Conservation (phyloP, 2,113 vertebrate genomes). For the Apus apus region DNA sequence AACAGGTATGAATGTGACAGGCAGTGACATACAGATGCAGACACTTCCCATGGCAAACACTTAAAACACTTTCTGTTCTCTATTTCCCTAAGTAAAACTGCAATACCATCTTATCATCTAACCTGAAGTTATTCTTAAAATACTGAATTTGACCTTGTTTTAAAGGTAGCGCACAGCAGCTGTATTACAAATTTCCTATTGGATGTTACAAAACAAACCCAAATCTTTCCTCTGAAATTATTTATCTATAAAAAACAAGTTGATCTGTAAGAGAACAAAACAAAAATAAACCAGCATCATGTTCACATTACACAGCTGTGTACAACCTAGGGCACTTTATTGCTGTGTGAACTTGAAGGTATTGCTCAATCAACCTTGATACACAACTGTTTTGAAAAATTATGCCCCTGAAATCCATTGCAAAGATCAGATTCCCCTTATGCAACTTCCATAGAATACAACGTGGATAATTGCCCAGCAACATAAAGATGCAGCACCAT, state of each 20-base stretch:
- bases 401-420: not conserved
- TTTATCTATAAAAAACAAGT: not conserved
- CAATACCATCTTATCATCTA: not conserved
- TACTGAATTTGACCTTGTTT: not conserved
- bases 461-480: not conserved
- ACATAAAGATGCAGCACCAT: not conserved
- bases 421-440: not conserved
- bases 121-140: not conserved
- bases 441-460: not conserved
- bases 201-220: not conserved
- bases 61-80: conserved; percentile 32
- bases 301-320: too few relatives aligned
- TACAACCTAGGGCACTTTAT: not conserved
- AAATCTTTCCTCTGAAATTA: not conserved
- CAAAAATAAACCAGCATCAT: too few relatives aligned
- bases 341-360: not conserved
- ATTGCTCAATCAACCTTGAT: not conserved
- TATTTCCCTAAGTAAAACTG: not conserved
- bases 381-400: not conserved
- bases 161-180: not conserved
- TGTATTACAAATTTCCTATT: not conserved
- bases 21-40: not conserved
- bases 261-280: not conserved
- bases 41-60: not conserved
- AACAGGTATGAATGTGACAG: not conserved